A percentile compares a stretch with the other conserved stretches of the same genome.
These are phyloP conservation scores for Myotis planiceps DNA, from an alignment of 2,797 vertebrate genomes.

Conservation along the genomic window DNA sequence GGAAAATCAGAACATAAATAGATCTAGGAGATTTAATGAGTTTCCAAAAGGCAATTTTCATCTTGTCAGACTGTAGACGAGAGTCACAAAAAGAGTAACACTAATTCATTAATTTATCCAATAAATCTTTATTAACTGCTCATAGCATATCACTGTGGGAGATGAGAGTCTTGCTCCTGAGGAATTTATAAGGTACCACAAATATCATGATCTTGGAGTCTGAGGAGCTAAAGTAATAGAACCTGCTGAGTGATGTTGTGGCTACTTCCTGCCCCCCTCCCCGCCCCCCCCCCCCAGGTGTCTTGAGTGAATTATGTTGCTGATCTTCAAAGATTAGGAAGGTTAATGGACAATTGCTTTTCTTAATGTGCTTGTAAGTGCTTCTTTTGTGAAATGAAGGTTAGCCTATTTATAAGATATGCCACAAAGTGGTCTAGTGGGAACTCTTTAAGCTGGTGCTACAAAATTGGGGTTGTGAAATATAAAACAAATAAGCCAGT, in stretches of 20 bases:
- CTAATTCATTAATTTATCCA: conserved; percentile 43
- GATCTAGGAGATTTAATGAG: conserved; percentile 1
- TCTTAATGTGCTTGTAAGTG: conserved; percentile 68
- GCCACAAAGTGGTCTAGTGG: conserved; percentile 50
- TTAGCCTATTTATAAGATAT: conserved; percentile 68
- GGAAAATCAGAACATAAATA: conserved; percentile 28
- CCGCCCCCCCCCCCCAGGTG: not conserved
- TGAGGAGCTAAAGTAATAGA: conserved; percentile 25
- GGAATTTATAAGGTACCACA: not conserved
- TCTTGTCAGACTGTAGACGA: not conserved
- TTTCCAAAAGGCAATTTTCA: not conserved
- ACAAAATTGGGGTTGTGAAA: conserved; percentile 30
- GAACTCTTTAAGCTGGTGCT: conserved; percentile 49
- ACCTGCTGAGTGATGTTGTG: not conserved
- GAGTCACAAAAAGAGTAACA: not conserved
- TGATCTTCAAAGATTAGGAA: conserved; percentile 62
- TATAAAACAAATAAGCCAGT: conserved; percentile 25
- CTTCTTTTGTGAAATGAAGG: conserved; percentile 65
- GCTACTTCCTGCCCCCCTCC: not conserved
- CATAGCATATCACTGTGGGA: not conserved
- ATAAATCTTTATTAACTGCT: conserved; percentile 38
- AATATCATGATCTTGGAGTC: not conserved
- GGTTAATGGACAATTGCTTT: conserved; percentile 67
- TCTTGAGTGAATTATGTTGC: conserved; percentile 58
- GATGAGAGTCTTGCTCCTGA: not conserved